Evolutionary conservation across 2,797 vertebrate species (phyloP), one percentile per base, ranked within the genome.

Genomic region (Myiotriccus ornatus): DNA sequence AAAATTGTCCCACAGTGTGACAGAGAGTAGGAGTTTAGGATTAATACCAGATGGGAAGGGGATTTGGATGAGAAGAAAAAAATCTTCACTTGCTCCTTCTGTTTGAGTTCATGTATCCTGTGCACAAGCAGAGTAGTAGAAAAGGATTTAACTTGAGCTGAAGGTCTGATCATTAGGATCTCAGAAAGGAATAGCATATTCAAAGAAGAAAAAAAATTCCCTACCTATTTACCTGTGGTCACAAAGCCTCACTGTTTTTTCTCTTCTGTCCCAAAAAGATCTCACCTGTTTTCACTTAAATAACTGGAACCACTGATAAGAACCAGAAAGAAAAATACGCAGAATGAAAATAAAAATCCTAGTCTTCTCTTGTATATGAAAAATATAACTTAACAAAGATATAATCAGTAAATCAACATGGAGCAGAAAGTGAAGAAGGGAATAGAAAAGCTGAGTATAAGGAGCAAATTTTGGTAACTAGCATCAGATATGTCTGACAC

Each of bases 391-490:
- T 53, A 82, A 83, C 6, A 93, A 89, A 84, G 20, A 63, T 27
- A 62, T 39, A 14, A 83, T 91, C 60, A 59, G 41, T 67, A 89
- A 88, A 60, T 75, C 52, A 89, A 69, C 0, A 1, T 78, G 69
- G 64, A 88, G 4, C 4, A 76, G 44, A 76, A 88, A 68, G 22
- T 32, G 41, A 93, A 68, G 62, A 64, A 20, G 6, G 5, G 7
- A 34, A 68, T 50, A 75, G 44, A 70, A 95, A 89, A 57, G 27
- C 59, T 94, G 57, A 84, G 78, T 84, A 79, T n/a, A 80, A 63
- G 13, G 14, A 96, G 81, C 43, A 86, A 75, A 86, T 79, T 70
- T 89, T 90, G 69, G 93, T 94, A 83, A 76, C 44, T 43, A 63
- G 6, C 17, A 34, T 81, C 59, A 83, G 79, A 67, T 96, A 92